Evolutionary conservation across 2,888 invertebrate species (phyloP), one percentile per base, ranked within the genome.

Genomic region (Cyaniris semiargus): DNA sequence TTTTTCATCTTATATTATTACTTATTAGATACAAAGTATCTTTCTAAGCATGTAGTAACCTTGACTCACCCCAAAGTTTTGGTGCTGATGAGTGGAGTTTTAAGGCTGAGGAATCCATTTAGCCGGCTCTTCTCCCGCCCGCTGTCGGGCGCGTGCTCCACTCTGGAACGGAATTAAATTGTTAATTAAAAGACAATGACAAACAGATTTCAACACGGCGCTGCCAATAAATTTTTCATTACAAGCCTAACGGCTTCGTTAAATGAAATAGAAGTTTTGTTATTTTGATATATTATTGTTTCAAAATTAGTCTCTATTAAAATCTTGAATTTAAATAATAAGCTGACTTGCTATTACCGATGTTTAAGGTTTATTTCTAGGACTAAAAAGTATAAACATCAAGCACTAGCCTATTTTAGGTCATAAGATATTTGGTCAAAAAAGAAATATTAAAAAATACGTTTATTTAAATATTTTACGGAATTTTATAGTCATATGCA

Each of bases 61-160:
- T n/a, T 58, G 44, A 95, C 96, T 96, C 88, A 96, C 96, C 96
- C 96, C 78, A 96, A 89, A 34, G 96, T 95, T 86, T 96, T 96
- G 15, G 96, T 96, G 83, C 96, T 96, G 83, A 97, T 96, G 76
- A 96, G 92, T 0, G 96, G 96, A 21, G 96, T 96, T 89, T 96
- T 96, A 83, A 96, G 87, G 83, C 94, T 96, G 77, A 96, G 93
- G 83, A 96, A 96, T 60, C 96, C 96, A 83, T 96, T 96, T 44
- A 95, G 85, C 77, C 94, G 88, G 74, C 91, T 94, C 84, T 96
- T 95, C 79, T 91, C 90, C 79, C 90, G 86, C 0, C 86, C 89
- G 15, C 89, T 86, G 70, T 91, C 90, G 21, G 89, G 85, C 21
- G 92, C 85, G 58, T 88, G 88, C 76, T 93, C 93, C 58, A 87